A percentile compares a stretch with the other conserved stretches of the same genome.
These are phyloP conservation scores for Morone saxatilis DNA, from an alignment of 2,113 vertebrate species.

Conservation along the genomic window DNA sequence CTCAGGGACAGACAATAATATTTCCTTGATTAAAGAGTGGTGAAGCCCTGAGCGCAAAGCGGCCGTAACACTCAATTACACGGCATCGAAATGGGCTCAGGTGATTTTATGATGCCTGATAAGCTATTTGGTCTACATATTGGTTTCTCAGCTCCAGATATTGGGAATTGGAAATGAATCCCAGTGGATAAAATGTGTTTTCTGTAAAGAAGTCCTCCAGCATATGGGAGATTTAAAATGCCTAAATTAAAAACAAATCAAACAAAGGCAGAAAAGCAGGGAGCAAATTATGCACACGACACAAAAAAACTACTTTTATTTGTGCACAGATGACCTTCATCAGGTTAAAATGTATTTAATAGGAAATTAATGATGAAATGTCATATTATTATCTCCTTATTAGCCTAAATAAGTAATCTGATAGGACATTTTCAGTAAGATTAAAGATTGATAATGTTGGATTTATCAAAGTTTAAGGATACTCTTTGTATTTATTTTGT, in stretches of 20 bases:
- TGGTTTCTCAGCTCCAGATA: constrained; percentile 20
- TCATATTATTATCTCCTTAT: too few relatives aligned
- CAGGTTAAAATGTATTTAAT: too few relatives aligned
- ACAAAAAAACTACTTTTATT: too few relatives aligned
- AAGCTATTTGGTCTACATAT: constrained; percentile 4
- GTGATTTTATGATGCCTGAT: constrained; percentile 37
- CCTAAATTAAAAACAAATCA: not conserved
- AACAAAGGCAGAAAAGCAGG: not conserved
- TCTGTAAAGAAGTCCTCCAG: not conserved
- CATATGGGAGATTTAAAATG: not conserved
- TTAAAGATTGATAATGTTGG: too few relatives aligned
- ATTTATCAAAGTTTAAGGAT: too few relatives aligned
- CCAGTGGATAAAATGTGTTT: not conserved
- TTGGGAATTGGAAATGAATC: constrained; percentile 8
- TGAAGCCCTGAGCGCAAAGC: constrained; percentile 8
- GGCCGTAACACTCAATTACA: constrained; percentile 39
- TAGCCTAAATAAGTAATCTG: too few relatives aligned
- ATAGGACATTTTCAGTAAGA: too few relatives aligned
- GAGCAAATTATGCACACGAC: too few relatives aligned
- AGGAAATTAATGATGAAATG: too few relatives aligned
- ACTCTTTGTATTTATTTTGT: too few relatives aligned
- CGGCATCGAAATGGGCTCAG: constrained; percentile 8
- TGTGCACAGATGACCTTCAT: too few relatives aligned
- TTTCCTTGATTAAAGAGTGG: constrained; percentile 48
- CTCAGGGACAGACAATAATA: constrained; percentile 48